Conservation (phyloP, 2,797 vertebrate genomes). For the Sebastes taczanowskii region DNA sequence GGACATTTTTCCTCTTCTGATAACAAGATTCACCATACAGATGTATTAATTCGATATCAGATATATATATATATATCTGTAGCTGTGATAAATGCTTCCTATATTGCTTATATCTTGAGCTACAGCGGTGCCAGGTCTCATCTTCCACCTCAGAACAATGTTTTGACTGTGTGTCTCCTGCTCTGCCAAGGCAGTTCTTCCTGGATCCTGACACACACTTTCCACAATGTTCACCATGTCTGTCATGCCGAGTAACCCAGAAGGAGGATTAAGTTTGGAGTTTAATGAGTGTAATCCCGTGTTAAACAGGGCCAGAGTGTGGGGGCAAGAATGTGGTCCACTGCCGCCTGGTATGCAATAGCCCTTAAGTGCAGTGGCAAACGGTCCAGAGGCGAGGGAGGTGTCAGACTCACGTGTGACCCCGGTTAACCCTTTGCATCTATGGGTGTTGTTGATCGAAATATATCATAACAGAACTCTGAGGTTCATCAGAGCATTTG, state of each 20-base stretch:
- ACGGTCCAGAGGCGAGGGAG: constrained; percentile 60
- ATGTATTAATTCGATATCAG: neutral
- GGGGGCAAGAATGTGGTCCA: constrained; percentile 81
- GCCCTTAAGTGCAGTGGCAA: constrained; percentile 70
- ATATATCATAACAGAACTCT: neutral
- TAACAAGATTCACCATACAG: neutral
- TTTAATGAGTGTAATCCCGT: constrained; percentile 89
- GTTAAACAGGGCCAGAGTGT: constrained; percentile 85
- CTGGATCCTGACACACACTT: constrained; percentile 82
- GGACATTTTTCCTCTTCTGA: neutral
- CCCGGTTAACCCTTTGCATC: constrained; percentile 58
- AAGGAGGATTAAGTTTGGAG: constrained; percentile 85
- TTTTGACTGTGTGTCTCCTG: constrained; percentile 78
- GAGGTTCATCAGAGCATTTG: neutral
- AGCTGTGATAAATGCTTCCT: neutral
- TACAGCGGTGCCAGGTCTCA: constrained; percentile 52
- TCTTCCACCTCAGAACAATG: constrained; percentile 72
- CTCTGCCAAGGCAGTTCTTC: constrained; percentile 65
- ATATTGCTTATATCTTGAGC: constrained; percentile 16
- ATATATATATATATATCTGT: neutral
- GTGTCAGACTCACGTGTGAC: constrained; percentile 77
- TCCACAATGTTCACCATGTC: constrained; percentile 86
- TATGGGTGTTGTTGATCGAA: constrained; percentile 15
- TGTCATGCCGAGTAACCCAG: constrained; percentile 85
- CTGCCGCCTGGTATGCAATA: constrained; percentile 78